Evolutionary conservation across 1,140 invertebrate genomes (phyloP), one percentile per base, ranked within the genome.

Genomic region (Lethrus apterus): DNA sequence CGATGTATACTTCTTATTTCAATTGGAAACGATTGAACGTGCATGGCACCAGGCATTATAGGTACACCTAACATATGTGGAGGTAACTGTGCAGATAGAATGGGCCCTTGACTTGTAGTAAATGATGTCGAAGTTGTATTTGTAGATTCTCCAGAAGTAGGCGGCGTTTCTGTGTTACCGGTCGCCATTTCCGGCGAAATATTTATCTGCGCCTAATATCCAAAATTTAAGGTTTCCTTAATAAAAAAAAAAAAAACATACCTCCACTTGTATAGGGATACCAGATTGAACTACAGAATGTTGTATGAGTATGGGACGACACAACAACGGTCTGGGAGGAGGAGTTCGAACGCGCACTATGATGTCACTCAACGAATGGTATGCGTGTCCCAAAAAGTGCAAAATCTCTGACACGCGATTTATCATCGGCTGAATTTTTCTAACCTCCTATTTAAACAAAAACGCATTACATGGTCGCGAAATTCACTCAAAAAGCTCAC

Each of bases 301-400:
- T 55, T 84, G 81, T n/a, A 86, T 77, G 26, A 86, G 66, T 45
- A 86, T 78, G 19, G 83, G 81, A 24, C 79, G 72, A 56, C 82
- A 86, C 34, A 79, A 70, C 15, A 92, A 68, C 48, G 76, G 72
- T 48, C 88, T 69, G 1, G 85, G 86, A 9, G 83, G 78, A 4
- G 76, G 65, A 49, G 76, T 72, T 17, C 71, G 70, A 20, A 87
- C 73, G 52, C 88, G 78, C 26, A 89, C 75, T 64, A 83, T 83
- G 20, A 92, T 73, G 58, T 96, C 92, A 60, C 89, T 93, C 7
- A 93, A 69, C 2, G 83, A 80, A 64, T 96, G 93, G 64, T 86
- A 86, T 15, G 85, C 83, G 62, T 95, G 93, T 4, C 87, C 79
- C 42, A 94, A 69, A 43, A 80, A 83, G 62, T 96, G 93, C 49